Base-by-base conservation (phyloP, 2,888 invertebrate species). In the Allolobophora icterica region DNA sequence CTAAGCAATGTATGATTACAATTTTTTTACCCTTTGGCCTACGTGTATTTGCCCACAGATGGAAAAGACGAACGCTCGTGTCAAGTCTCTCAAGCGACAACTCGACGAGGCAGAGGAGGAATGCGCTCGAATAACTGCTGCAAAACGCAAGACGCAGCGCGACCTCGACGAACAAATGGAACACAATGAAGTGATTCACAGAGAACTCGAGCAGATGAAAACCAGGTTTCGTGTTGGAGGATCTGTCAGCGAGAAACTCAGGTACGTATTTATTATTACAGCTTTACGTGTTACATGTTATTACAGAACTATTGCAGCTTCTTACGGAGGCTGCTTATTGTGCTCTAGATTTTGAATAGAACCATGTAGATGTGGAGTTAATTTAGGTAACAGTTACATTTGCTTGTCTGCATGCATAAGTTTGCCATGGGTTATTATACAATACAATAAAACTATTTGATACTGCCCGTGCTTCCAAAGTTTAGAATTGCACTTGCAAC, bases 81-180 rank as follows among this genome's bases (percentile, higher is more conserved):
- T 96, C 40, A 96, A 99, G 95, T 97, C 97, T 84, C 96, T 99
- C 94, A 99, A 99, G 96, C 97, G 99, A 91, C 98, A 99, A 94
- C 96, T 99, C 94, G 99, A 99, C 95, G 99, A 99, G 95, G 97
- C 98, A 13, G 99, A 99, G 95, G 99, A 99, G 95, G 99, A 99
- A 95, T 97, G 98, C 91, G 98, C 98, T 93, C 97, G 98, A 98
- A 90, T 99, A 96, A 98, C 98, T 96, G 97, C 98, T 89, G 97
- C 98, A 96, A 98, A 98, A 96, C 97, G 99, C 92, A 99, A 99
- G 96, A 97, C 98, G 93, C 99, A 99, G 96, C 97, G 99, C 92
- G 99, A 99, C 95, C 97, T 98, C 94, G 99, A 99, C 95, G 99
- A 99, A 95, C 97, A 98, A 96, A 96, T 98, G 93, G 99, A 99